Evolutionary conservation across 2,797 vertebrate genomes (phyloP).

Genomic region (Arctocebus calabarensis): DNA sequence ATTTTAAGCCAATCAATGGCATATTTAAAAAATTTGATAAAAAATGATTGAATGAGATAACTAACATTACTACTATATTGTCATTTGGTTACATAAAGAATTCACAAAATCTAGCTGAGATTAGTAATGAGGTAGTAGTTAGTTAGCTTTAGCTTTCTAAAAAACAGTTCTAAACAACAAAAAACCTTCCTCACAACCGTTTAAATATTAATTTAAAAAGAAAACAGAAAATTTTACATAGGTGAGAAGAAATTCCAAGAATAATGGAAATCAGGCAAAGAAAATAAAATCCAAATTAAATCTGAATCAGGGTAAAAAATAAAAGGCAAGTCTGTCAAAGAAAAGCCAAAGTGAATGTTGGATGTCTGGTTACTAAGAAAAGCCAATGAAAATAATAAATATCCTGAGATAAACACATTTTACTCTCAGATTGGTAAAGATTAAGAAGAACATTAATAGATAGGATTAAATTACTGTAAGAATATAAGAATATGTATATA

Average conservation of each 20-base stretch:
- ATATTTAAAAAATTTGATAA: neutral
- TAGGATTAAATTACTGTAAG: neutral
- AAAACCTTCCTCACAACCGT: neutral
- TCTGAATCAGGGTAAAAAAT: neutral
- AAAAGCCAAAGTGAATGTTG: neutral
- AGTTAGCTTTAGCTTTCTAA: neutral
- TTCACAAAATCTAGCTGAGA: neutral
- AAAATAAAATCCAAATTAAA: neutral
- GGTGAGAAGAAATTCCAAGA: neutral
- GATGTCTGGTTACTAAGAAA: neutral
- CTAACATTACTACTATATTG: neutral
- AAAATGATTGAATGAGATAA: neutral
- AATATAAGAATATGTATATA: neutral
- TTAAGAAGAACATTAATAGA: neutral
- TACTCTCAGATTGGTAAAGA: conserved; percentile 7
- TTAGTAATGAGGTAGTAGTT: neutral
- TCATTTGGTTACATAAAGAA: neutral
- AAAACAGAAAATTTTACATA: neutral
- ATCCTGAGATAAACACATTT: neutral
- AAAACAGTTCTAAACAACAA: neutral
- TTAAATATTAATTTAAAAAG: neutral
- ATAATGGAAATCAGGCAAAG: neutral
- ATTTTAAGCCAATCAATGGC: neutral
- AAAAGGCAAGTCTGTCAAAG: neutral
- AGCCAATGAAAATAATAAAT: neutral